phyloP scores from a whole-genome alignment of 92 coral and sea anemone genomes.

The Diadumene lineata region DNA sequence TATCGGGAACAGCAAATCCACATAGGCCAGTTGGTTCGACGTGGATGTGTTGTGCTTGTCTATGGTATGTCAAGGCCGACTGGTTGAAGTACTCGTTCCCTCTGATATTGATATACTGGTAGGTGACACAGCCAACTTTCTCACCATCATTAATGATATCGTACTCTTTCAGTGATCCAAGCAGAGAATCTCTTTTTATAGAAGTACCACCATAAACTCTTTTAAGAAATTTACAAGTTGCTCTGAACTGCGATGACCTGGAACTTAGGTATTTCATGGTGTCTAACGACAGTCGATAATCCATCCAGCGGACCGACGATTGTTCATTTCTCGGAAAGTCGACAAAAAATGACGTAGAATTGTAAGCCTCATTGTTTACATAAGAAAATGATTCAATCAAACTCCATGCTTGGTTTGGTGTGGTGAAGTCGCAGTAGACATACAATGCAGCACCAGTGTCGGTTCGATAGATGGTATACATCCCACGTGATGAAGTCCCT shows the following conservation, averaged over 20 bases:
- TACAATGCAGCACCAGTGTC: background rate
- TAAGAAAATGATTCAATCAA: slow-evolving; percentile 24
- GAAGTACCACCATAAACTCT: slow-evolving; percentile 7
- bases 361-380: background rate
- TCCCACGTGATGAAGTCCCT: background rate
- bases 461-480: slow-evolving; percentile 13
- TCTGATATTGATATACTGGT: background rate
- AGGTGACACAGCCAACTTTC: background rate
- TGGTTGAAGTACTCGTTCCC: background rate
- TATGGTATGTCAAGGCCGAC: background rate
- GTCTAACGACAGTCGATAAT: slow-evolving; percentile 25
- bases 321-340: background rate
- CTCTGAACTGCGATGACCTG: slow-evolving; percentile 28
- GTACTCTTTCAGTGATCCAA: slow-evolving; percentile 1
- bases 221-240: slow-evolving; percentile 29
- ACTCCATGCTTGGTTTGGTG: slow-evolving; percentile 6
- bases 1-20: background rate
- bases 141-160: background rate
- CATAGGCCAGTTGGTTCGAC: background rate
- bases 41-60: background rate
- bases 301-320: background rate
- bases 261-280: slow-evolving; percentile 20
- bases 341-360: background rate
- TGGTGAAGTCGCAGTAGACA: slow-evolving; percentile 31
- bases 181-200: background rate